Conservation (phyloP, 2,888 invertebrate species). For the Hydrotaea diabolus region DNA sequence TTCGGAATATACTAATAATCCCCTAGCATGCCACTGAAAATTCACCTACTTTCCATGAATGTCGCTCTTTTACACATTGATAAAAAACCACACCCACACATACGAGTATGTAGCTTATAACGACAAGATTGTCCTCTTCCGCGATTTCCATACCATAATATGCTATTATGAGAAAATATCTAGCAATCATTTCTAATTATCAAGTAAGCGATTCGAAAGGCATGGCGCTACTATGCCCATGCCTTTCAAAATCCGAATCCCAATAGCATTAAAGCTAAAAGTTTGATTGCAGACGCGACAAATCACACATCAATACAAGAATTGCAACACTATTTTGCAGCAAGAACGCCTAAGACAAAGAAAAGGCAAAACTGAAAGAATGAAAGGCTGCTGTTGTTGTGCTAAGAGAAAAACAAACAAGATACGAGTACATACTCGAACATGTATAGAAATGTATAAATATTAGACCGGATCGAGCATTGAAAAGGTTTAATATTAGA, state of each 20-base stretch:
- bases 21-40: background rate
- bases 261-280: background rate
- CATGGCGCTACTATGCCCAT: constrained; percentile 65
- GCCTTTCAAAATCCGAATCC: constrained; percentile 49
- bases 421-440: background rate
- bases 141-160: constrained; percentile 7
- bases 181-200: constrained; percentile 60
- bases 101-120: background rate
- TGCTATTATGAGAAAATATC: constrained; percentile 27
- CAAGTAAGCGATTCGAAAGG: constrained; percentile 45
- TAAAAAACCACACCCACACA: background rate
- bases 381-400: constrained; percentile 52
- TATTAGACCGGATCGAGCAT: background rate
- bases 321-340: constrained; percentile 51
- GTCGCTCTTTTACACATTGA: background rate
- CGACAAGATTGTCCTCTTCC: background rate
- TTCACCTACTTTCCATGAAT: constrained; percentile 10
- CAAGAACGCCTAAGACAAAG: background rate
- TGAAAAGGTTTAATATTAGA: no score
- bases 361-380: constrained; percentile 16
- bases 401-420: background rate
- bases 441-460: background rate
- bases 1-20: no score
- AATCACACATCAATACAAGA: constrained; percentile 65
- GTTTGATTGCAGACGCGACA: constrained; percentile 64